Conservation (phyloP, 2,888 invertebrate genomes). For the Sussaba pulchella region DNA sequence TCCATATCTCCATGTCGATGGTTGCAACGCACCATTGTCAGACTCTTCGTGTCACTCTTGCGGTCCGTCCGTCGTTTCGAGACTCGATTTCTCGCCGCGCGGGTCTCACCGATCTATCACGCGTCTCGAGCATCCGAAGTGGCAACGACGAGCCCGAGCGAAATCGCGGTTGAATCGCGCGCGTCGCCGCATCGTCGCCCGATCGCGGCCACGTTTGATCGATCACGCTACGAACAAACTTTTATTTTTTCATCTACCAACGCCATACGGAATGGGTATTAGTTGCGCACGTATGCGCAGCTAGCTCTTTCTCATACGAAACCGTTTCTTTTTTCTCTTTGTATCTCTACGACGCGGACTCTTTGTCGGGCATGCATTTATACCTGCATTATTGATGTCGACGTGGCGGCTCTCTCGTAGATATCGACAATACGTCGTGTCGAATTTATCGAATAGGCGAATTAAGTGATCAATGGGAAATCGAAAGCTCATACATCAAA, state of each 20-base stretch:
- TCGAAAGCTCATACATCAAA: slow-evolving; percentile 23
- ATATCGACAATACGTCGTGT: background rate
- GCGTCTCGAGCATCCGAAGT: slow-evolving; percentile 70
- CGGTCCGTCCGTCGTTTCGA: slow-evolving; percentile 2
- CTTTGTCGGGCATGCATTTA: slow-evolving; percentile 18
- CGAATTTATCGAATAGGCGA: background rate
- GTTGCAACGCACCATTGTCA: slow-evolving; percentile 17
- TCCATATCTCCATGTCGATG: background rate
- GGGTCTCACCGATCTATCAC: slow-evolving; percentile 73
- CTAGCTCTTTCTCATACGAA: background rate
- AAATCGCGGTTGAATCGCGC: slow-evolving; percentile 61
- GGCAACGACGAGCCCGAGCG: slow-evolving; percentile 63
- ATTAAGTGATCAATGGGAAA: slow-evolving; percentile 21
- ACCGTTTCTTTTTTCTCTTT: background rate
- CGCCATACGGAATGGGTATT: background rate
- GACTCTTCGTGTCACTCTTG: slow-evolving; percentile 21
- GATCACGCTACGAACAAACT: slow-evolving; percentile 58
- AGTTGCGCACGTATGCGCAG: background rate
- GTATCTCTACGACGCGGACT: background rate
- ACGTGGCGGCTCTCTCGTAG: background rate
- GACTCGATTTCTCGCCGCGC: slow-evolving; percentile 59
- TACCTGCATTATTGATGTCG: slow-evolving; percentile 7
- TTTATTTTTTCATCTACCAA: slow-evolving; percentile 43
- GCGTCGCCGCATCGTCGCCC: slow-evolving; percentile 31
- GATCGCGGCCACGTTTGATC: slow-evolving; percentile 57